Base-by-base conservation (phyloP, 2,888 invertebrate species). In the Agonopterix alstromeriana region DNA sequence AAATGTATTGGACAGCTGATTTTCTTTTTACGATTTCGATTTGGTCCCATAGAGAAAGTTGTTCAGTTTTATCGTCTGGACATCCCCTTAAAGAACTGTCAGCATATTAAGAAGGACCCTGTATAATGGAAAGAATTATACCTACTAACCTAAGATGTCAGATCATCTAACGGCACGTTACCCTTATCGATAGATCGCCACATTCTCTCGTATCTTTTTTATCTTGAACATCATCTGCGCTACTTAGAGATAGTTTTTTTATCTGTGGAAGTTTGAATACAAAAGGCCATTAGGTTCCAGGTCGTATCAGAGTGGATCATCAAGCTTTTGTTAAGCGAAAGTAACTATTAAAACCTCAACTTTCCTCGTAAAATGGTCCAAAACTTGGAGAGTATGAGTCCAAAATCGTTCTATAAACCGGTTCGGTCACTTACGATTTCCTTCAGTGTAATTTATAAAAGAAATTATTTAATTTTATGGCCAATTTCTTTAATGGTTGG, bases 371-470 rank as follows among this genome's bases (percentile, higher is more conserved):
- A 50, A 50, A 38, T 38, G 38, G 38, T 10, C 38, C n/a, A 38
- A 38, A 38, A 38, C n/a, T 3, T 38, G 9, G n/a, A 27, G 27
- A 5, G 27, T 17, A 11, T 10, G 10, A 43, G 35, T 10, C 35
- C 10, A 42, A 35, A 46, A 14, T 42, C 27, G 10, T 35, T 27
- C 9, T 1, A 40, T 14, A 27, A 41, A 51, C 51, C 43, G 43
- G 51, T 48, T 10, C 27, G 8, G 46, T 44, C 46, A 48, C 51
- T 51, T 48, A 38, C 51, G 44, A 43, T 51, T 51, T 46, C 46
- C 45, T 38, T 38, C 9, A 2, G 10, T 36, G 9, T 36, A 36
- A 36, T 36, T 36, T 36, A 2, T 36, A 36, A 14, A 14, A 14
- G 14, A 14, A 14, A 14, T 14, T 2, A 14, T 14, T 14, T 2